Conservation (phyloP, 1,140 invertebrate genomes). For the Babylonia areolata region DNA sequence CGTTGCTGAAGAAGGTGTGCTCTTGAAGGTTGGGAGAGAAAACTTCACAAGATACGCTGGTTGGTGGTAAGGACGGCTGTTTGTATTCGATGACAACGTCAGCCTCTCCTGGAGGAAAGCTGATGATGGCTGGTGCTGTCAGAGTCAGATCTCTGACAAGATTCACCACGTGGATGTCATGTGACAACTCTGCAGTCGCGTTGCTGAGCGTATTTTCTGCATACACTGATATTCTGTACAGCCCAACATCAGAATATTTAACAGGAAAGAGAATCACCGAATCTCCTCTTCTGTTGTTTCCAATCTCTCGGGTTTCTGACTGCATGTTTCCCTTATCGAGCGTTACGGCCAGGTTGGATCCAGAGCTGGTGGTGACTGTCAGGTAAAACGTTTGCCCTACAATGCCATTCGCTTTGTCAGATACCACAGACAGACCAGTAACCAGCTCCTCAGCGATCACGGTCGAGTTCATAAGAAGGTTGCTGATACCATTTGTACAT, state of each 20-base stretch:
- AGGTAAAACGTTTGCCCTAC: constrained; percentile 17
- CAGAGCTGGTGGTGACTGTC: constrained; percentile 20
- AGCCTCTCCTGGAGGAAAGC: constrained; percentile 45
- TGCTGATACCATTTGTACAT: constrained; percentile 53
- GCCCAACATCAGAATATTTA: constrained; percentile 39
- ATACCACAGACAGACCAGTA: constrained; percentile 31
- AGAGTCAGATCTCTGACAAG: constrained; percentile 45
- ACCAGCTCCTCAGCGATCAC: constrained; percentile 49
- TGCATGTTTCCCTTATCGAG: constrained; percentile 43
- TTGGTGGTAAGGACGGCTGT: constrained; percentile 37
- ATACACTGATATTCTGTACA: constrained; percentile 42
- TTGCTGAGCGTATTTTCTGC: constrained; percentile 45
- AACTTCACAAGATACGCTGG: constrained; percentile 43
- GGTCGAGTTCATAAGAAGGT: constrained; percentile 12
- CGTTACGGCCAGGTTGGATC: constrained; percentile 49
- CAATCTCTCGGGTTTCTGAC: background rate
- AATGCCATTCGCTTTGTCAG: constrained; percentile 4
- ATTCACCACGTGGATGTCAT: constrained; percentile 44
- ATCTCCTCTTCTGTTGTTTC: constrained; percentile 42
- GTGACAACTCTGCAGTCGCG: background rate
- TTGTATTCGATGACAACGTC: constrained; percentile 32
- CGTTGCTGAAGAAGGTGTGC: constrained; percentile 8
- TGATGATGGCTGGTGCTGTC: constrained; percentile 34
- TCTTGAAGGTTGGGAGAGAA: background rate
- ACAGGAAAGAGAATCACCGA: constrained; percentile 24